These are phyloP conservation scores for Dolichomitus sp. DNA, from an alignment of 2,888 invertebrate species.

Conservation along the genomic window DNA sequence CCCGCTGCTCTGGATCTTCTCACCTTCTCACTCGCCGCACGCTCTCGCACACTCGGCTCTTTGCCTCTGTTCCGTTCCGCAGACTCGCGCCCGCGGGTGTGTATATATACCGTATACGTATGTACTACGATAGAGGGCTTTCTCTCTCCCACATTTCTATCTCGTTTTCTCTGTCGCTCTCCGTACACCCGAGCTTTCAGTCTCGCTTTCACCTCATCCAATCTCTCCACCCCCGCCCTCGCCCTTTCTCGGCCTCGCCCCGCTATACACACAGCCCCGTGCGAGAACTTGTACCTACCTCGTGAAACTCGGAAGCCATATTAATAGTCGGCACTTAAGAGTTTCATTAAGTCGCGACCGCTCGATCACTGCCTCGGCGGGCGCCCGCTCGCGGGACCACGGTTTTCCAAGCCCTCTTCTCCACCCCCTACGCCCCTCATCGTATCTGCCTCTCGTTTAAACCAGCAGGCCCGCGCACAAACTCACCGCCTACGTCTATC, in stretches of 20 bases:
- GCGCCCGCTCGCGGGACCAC: slow-evolving; percentile 35
- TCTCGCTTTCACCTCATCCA: slow-evolving; percentile 27
- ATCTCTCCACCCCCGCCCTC: slow-evolving; percentile 5
- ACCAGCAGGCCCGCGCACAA: slow-evolving; percentile 37
- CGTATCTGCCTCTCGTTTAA: slow-evolving; percentile 24
- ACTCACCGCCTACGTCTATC: slow-evolving; percentile 12
- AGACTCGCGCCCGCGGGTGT: slow-evolving; percentile 25
- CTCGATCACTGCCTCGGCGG: slow-evolving; percentile 81
- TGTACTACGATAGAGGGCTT: slow-evolving; percentile 10
- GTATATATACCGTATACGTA: neutral
- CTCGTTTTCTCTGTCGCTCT: slow-evolving; percentile 20
- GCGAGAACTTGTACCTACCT: slow-evolving; percentile 71
- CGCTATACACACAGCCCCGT: slow-evolving; percentile 43
- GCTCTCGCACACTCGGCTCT: slow-evolving; percentile 43
- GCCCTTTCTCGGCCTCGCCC: slow-evolving; percentile 35
- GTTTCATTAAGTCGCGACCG: slow-evolving; percentile 85
- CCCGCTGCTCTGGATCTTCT: slow-evolving; percentile 35
- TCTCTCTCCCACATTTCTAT: slow-evolving; percentile 47
- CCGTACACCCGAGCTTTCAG: slow-evolving; percentile 13
- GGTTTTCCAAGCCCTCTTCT: slow-evolving; percentile 23
- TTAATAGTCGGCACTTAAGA: slow-evolving; percentile 85
- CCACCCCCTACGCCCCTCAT: slow-evolving; percentile 13
- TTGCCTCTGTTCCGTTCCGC: slow-evolving; percentile 15
- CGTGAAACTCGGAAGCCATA: slow-evolving; percentile 81
- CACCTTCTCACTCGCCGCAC: slow-evolving; percentile 26